Evolutionary conservation across 1,140 invertebrate genomes (phyloP).

Genomic region (Drosophila athabasca): DNA sequence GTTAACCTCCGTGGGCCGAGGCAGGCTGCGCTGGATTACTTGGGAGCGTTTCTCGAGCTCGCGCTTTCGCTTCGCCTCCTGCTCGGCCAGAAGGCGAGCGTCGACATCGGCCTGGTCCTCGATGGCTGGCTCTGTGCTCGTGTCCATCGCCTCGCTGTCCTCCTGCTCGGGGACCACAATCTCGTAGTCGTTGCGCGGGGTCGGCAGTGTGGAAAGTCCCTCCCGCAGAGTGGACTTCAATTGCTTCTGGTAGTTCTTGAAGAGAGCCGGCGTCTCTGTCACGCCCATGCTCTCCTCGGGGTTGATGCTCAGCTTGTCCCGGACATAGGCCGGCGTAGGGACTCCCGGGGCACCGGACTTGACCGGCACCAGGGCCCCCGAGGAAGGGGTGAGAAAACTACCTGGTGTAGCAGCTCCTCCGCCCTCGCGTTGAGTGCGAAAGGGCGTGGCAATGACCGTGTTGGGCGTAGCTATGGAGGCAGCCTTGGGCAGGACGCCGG

Average conservation of each 20-base stretch:
- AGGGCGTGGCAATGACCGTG: slow-evolving; percentile 96
- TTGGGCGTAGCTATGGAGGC: slow-evolving; percentile 95
- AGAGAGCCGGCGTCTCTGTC: slow-evolving; percentile 87
- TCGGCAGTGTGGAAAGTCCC: slow-evolving; percentile 91
- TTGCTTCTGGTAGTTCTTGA: slow-evolving; percentile 88
- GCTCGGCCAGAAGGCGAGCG: slow-evolving; percentile 84
- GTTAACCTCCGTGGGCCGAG: slow-evolving; percentile 94
- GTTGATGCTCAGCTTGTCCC: slow-evolving; percentile 98
- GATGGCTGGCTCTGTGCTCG: slow-evolving; percentile 84
- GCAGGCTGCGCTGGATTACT: slow-evolving; percentile 94
- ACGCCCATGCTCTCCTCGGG: slow-evolving; percentile 90
- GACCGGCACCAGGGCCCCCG: slow-evolving; percentile 81
- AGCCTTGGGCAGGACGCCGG: slow-evolving; percentile 90
- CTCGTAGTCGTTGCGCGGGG: slow-evolving; percentile 98
- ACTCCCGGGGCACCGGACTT: slow-evolving; percentile 59
- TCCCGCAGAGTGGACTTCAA: slow-evolving; percentile 89
- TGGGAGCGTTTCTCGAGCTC: slow-evolving; percentile 93
- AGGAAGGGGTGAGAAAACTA: slow-evolving; percentile 84
- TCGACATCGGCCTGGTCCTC: slow-evolving; percentile 97
- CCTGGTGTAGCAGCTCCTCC: slow-evolving; percentile 83
- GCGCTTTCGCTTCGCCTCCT: slow-evolving; percentile 62
- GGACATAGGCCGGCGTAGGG: slow-evolving; percentile 85
- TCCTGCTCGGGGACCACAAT: slow-evolving; percentile 97
- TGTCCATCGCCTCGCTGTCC: slow-evolving; percentile 85
- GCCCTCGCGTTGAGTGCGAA: slow-evolving; percentile 85